These are phyloP conservation scores for Typhlichthys subterraneus DNA, from an alignment of 2,797 vertebrate genomes.

Conservation along the genomic window DNA sequence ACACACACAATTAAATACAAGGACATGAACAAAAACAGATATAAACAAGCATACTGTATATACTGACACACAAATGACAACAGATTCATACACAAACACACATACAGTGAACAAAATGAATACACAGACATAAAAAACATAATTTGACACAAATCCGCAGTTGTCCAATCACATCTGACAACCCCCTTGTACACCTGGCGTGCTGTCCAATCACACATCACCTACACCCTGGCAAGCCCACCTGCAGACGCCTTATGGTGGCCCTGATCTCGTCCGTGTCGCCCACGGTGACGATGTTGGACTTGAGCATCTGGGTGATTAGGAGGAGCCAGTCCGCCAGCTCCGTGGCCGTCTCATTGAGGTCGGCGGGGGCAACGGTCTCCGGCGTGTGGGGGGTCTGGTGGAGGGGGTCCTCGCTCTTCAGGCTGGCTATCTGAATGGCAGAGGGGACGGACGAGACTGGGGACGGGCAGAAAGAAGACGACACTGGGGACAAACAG, in stretches of 20 bases:
- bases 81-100: not conserved
- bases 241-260: conserved; percentile 91
- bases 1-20: conserved; percentile 2
- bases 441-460: conserved; percentile 76
- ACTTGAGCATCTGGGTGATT: conserved; percentile 97
- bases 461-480: not conserved
- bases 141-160: not conserved
- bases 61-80: too few species aligned
- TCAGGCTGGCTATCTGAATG: conserved; percentile 84
- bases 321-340: conserved; percentile 92
- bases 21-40: conserved; percentile 1
- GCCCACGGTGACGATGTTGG: conserved; percentile 97
- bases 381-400: conserved; percentile 75
- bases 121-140: not conserved
- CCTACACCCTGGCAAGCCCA: conserved; percentile 54
- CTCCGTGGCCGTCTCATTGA: conserved; percentile 91
- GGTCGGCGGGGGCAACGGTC: conserved; percentile 83
- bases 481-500: not conserved
- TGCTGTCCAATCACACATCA: not conserved
- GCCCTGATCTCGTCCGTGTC: conserved; percentile 91
- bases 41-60: not conserved
- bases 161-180: not conserved
- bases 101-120: not conserved
- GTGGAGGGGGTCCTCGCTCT: conserved; percentile 74
- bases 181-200: not conserved